Base-by-base conservation (phyloP, 2,888 invertebrate genomes). In the Muscina levida region DNA sequence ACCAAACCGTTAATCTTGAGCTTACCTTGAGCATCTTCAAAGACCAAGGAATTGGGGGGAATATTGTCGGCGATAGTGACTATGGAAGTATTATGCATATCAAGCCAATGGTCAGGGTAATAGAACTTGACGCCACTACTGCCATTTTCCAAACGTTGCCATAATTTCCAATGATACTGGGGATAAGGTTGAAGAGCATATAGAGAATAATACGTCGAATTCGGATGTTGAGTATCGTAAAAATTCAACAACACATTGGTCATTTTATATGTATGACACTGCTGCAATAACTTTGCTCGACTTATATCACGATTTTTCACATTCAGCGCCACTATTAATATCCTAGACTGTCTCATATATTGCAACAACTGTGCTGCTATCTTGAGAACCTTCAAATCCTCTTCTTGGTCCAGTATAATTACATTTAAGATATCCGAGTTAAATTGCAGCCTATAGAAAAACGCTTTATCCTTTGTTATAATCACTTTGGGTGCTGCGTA, bases 31-130 rank as follows among this genome's bases (percentile, higher is more conserved):
- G 26, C 15, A 67, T 85, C 71, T 10, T 5, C 72, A 68, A 83
- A 85, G 4, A 83, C 17, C 0, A 85, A 59, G 1, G 84, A 77
- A 0, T 85, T 84, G 0, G 87, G 87, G 8, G 83, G 53, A 1
- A 82, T 19, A 24, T 85, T 84, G 53, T 86, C 87, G 22, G 85
- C 82, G 13, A 85, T 6, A 0, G 79, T 82, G 0, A 6, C 26
- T 0, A 88, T 72, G 0, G 59, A 10, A 51, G 65, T 73, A 17
- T 73, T 73, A 15, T 71, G 31, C 71, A 77, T 44, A 39, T 80
- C 26, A 0, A 24, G 42, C 39, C 42, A 65, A 46, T 70, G 48
- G 1, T 8, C 11, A 10, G 48, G 68, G 5, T 57, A 82, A 39
- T 72, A 75, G 13, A 26, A 15, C 15, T n/a, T 1, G 2, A 1